Conservation (phyloP, 2,797 vertebrate species). For the Allobates femoralis region DNA sequence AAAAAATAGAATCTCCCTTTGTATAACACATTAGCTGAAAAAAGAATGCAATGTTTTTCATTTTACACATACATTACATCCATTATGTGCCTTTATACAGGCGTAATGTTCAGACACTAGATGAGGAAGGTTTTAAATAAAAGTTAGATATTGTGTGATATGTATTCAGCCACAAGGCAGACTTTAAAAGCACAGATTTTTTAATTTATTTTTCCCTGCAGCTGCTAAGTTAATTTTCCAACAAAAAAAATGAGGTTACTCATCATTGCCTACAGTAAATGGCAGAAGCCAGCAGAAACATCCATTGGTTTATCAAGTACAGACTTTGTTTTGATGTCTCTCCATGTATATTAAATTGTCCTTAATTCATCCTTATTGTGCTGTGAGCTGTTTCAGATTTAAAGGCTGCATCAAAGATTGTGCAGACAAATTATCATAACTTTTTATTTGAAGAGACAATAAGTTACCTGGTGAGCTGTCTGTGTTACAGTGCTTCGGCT, state of each 20-base stretch:
- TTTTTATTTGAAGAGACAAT: background rate
- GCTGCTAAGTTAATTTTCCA: slow-evolving; percentile 60
- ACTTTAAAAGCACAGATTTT: slow-evolving; percentile 53
- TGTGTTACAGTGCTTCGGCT: too few relatives aligned
- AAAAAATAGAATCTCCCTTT: too few relatives aligned
- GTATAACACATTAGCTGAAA: background rate
- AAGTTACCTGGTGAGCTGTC: too few relatives aligned
- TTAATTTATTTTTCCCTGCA: slow-evolving; percentile 56
- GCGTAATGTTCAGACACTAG: slow-evolving; percentile 20
- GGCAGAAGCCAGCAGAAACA: slow-evolving; percentile 47
- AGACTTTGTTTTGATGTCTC: slow-evolving; percentile 51
- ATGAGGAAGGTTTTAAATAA: slow-evolving; percentile 30
- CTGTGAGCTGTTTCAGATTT: slow-evolving; percentile 20
- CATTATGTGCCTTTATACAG: background rate
- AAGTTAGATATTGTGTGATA: slow-evolving; percentile 46
- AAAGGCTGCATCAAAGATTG: slow-evolving; percentile 34
- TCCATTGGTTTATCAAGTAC: slow-evolving; percentile 46
- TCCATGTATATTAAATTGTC: slow-evolving; percentile 47
- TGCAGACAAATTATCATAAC: background rate
- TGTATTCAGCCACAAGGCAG: slow-evolving; percentile 50
- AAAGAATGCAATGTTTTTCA: background rate
- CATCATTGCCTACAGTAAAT: slow-evolving; percentile 54
- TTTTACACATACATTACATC: background rate
- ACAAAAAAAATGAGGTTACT: slow-evolving; percentile 49
- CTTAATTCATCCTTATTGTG: slow-evolving; percentile 49